phyloP scores from a whole-genome alignment of 2,888 invertebrate genomes.

The Aporophyla nigra region DNA sequence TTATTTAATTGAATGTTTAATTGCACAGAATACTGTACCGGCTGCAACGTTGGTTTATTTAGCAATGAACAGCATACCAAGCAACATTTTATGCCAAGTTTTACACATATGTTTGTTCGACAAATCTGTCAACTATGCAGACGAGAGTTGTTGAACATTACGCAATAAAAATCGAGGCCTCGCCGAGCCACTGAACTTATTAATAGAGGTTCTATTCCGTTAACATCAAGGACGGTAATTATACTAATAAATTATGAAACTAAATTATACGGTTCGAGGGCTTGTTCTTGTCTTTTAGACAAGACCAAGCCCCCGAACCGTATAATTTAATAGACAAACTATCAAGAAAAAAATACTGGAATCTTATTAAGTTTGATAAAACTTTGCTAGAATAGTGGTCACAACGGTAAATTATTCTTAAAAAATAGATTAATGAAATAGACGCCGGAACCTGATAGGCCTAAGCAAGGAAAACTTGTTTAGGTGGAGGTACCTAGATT shows the following conservation, averaged over 20 bases:
- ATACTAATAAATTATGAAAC: background rate
- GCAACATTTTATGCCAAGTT: background rate
- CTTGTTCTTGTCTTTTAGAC: background rate
- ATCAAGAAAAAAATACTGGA: background rate
- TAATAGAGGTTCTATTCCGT: conserved; percentile 15
- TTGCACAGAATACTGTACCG: background rate
- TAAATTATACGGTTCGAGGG: conserved; percentile 6
- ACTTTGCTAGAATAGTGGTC: too few species aligned
- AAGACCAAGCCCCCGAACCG: too few species aligned
- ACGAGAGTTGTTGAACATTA: conserved; percentile 20
- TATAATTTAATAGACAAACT: background rate
- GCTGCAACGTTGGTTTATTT: background rate
- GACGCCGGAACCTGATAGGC: too few species aligned
- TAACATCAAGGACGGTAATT: conserved; percentile 31
- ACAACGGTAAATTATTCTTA: background rate
- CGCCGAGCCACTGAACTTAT: conserved; percentile 20
- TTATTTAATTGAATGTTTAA: background rate
- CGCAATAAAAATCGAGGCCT: conserved; percentile 21
- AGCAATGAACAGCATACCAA: background rate
- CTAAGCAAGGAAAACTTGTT: too few species aligned
- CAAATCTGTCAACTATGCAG: conserved; percentile 1
- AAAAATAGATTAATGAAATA: background rate
- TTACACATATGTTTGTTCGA: conserved; percentile 7
- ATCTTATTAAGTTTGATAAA: background rate
- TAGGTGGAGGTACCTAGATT: too few species aligned